Conservation (phyloP, 2,888 invertebrate species). For the Tinea trinotella region DNA sequence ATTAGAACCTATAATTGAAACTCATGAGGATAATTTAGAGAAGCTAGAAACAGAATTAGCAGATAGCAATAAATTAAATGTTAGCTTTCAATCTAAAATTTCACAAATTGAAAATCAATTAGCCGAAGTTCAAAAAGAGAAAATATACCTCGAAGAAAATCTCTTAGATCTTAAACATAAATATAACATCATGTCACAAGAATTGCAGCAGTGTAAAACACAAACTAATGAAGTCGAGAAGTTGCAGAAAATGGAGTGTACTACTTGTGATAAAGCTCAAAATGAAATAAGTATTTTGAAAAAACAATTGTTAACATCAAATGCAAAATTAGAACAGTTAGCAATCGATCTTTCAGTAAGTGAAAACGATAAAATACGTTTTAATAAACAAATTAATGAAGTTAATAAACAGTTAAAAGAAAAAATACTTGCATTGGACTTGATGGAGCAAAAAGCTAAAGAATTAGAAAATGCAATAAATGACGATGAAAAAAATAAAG, state of each 20-base stretch:
- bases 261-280: slow-evolving; percentile 29
- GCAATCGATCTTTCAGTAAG: slow-evolving; percentile 66
- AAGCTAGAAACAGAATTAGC: slow-evolving; percentile 78
- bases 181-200: slow-evolving; percentile 62
- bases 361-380: slow-evolving; percentile 64
- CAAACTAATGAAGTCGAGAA: slow-evolving; percentile 61
- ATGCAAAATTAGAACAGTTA: slow-evolving; percentile 59
- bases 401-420: slow-evolving; percentile 44
- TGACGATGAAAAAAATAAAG: slow-evolving; percentile 26
- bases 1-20: slow-evolving; percentile 79
- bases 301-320: slow-evolving; percentile 41
- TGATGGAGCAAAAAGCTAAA: slow-evolving; percentile 43
- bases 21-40: slow-evolving; percentile 78
- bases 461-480: slow-evolving; percentile 26
- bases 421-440: slow-evolving; percentile 34
- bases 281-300: slow-evolving; percentile 57
- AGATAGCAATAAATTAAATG: slow-evolving; percentile 70
- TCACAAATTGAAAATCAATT: slow-evolving; percentile 70
- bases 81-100: slow-evolving; percentile 74
- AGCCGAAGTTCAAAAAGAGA: slow-evolving; percentile 50
- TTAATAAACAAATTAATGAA: slow-evolving; percentile 56
- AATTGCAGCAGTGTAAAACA: slow-evolving; percentile 53
- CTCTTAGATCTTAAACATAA: slow-evolving; percentile 67
- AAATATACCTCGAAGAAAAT: slow-evolving; percentile 61
- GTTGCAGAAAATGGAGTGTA: slow-evolving; percentile 48